phyloP scores from a whole-genome alignment of 2,797 vertebrate species.

The Geotrypetes seraphini region DNA sequence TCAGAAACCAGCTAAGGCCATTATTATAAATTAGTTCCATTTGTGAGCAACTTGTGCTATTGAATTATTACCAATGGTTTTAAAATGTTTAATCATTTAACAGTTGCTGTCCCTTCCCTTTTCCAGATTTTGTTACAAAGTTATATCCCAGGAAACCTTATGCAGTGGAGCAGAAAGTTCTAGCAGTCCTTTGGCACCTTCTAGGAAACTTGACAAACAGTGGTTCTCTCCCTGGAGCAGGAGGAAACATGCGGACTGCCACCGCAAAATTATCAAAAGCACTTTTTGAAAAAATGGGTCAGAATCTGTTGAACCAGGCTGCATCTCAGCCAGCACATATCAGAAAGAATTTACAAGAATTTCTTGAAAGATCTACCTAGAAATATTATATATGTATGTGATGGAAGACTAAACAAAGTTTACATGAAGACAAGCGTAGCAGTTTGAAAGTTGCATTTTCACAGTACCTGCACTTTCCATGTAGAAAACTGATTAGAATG shows the following conservation, averaged over 20 bases:
- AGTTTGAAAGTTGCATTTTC: conserved; percentile 40
- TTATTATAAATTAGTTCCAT: too few relatives aligned
- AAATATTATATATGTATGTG: background rate
- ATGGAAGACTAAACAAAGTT: conserved; percentile 20
- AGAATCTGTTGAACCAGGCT: conserved; percentile 49
- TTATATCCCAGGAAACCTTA: conserved; percentile 76
- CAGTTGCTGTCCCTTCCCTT: too few relatives aligned
- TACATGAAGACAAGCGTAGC: conserved; percentile 45
- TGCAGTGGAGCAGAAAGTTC: conserved; percentile 76
- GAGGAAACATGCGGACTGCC: conserved; percentile 62
- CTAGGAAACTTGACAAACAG: conserved; percentile 64
- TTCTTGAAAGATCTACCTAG: conserved; percentile 47
- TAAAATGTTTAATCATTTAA: too few relatives aligned
- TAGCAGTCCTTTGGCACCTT: conserved; percentile 82
- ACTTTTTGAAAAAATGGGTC: conserved; percentile 74
- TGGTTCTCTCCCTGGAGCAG: conserved; percentile 59
- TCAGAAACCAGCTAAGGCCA: too few relatives aligned
- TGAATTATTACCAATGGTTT: too few relatives aligned
- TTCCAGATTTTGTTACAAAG: conserved; percentile 70
- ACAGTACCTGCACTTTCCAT: conserved; percentile 60
- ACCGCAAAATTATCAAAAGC: conserved; percentile 65
- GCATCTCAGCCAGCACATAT: conserved; percentile 64
- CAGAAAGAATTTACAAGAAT: conserved; percentile 63
- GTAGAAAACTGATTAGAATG: conserved; percentile 12
- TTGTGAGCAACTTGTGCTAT: too few relatives aligned